phyloP scores from a whole-genome alignment of 2,113 vertebrate species.

The Callospermophilus lateralis region DNA sequence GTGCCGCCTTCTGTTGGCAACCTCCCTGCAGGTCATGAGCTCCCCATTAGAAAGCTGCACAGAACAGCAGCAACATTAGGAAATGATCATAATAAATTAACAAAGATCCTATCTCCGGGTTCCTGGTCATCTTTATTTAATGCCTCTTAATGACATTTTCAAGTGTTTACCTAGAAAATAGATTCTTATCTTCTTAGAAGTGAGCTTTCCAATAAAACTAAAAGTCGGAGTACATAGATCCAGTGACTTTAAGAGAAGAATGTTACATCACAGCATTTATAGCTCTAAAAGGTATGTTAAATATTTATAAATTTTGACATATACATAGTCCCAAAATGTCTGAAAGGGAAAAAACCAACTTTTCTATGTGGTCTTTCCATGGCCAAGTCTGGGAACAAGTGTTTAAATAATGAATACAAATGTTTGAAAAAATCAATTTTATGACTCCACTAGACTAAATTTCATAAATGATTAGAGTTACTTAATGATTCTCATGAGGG shows the following conservation, averaged over 20 bases:
- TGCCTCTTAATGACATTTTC: not conserved
- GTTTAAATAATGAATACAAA: conserved; percentile 76
- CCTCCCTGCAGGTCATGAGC: not conserved
- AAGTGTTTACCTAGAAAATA: not conserved
- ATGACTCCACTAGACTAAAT: conserved; percentile 67
- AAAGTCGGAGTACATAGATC: conserved; percentile 4
- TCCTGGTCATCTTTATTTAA: not conserved
- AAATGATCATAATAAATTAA: not conserved
- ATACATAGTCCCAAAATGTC: conserved; percentile 44
- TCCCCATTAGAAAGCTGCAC: not conserved
- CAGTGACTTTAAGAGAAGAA: conserved; percentile 60
- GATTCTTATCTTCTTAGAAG: conserved; percentile 2
- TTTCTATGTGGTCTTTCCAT: conserved; percentile 48
- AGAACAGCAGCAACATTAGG: not conserved
- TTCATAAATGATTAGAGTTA: conserved; percentile 69
- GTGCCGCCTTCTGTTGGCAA: not conserved
- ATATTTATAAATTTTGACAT: conserved; percentile 69
- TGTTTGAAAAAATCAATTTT: conserved; percentile 75
- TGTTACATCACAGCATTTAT: conserved; percentile 24
- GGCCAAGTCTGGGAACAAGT: not conserved
- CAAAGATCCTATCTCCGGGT: not conserved
- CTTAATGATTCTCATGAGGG: not conserved
- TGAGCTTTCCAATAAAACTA: conserved; percentile 44
- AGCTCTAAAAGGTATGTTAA: conserved; percentile 60
- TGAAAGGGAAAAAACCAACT: conserved; percentile 61